Conservation (phyloP, 2,797 vertebrate species). For the Channa striata region DNA sequence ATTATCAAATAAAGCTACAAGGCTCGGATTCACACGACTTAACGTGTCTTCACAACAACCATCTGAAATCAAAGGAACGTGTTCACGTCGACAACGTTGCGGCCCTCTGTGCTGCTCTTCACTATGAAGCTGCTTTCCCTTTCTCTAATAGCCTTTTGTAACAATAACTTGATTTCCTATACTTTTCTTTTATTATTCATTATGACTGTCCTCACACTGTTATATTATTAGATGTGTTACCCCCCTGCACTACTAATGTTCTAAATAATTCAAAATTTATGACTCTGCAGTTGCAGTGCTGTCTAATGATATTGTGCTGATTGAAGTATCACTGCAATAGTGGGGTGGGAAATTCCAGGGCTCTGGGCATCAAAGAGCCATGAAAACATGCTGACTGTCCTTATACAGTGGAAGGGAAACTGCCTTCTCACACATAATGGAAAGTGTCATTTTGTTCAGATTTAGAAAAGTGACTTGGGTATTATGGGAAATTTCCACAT, state of each 20-base stretch:
- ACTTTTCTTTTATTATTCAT: slow-evolving; percentile 43
- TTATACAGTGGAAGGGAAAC: neutral
- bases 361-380: slow-evolving; percentile 14
- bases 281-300: slow-evolving; percentile 33
- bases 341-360: slow-evolving; percentile 28
- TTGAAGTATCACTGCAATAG: slow-evolving; percentile 60
- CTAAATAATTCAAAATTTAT: slow-evolving; percentile 69
- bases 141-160: neutral
- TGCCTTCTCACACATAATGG: slow-evolving; percentile 1
- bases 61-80: slow-evolving; percentile 12
- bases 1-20: slow-evolving; percentile 9
- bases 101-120: slow-evolving; percentile 12
- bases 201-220: slow-evolving; percentile 18
- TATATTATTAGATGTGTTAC: slow-evolving; percentile 46
- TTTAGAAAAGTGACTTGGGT: neutral
- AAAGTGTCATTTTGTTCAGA: slow-evolving; percentile 18
- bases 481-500: neutral
- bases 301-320: slow-evolving; percentile 56
- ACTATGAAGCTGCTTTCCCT: slow-evolving; percentile 33
- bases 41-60: neutral
- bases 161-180: slow-evolving; percentile 41
- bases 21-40: slow-evolving; percentile 5
- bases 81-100: neutral
- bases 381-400: slow-evolving; percentile 3
- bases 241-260: slow-evolving; percentile 23